These are phyloP conservation scores for Tenthredo mesomela DNA, from an alignment of 2,888 invertebrate species.

Conservation along the genomic window DNA sequence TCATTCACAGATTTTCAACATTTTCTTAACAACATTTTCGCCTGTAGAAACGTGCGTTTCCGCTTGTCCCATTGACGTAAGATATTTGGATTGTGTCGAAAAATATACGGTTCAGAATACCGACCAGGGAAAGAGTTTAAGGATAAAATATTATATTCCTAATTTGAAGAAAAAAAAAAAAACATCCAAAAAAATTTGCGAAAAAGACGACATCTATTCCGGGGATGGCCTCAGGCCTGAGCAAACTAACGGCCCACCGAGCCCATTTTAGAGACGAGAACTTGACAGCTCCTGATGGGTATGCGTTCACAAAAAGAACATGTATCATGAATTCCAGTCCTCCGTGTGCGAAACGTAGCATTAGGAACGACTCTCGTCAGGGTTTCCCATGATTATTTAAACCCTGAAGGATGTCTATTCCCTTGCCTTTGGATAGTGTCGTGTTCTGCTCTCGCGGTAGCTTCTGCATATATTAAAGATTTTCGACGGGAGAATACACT, in stretches of 20 bases:
- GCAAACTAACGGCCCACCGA: neutral
- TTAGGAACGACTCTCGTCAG: neutral
- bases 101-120: neutral
- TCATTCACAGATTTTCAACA: neutral
- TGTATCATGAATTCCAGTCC: neutral
- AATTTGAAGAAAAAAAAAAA: neutral
- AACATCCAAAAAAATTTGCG: neutral
- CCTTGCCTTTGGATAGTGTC: neutral
- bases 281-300: neutral
- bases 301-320: neutral
- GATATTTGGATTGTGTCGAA: neutral
- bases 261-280: neutral
- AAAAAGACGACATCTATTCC: neutral
- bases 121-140: neutral
- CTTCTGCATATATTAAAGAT: slow-evolving; percentile 29
- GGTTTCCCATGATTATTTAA: neutral
- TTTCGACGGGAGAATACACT: neutral
- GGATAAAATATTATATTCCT: neutral
- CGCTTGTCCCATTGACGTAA: neutral
- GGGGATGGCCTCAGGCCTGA: neutral
- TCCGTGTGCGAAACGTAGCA: neutral
- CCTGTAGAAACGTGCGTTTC: neutral
- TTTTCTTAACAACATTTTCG: neutral
- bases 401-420: neutral
- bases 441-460: neutral